Evolutionary conservation across 2,797 vertebrate species (phyloP).

Genomic region (Arrhamphus sclerolepis): DNA sequence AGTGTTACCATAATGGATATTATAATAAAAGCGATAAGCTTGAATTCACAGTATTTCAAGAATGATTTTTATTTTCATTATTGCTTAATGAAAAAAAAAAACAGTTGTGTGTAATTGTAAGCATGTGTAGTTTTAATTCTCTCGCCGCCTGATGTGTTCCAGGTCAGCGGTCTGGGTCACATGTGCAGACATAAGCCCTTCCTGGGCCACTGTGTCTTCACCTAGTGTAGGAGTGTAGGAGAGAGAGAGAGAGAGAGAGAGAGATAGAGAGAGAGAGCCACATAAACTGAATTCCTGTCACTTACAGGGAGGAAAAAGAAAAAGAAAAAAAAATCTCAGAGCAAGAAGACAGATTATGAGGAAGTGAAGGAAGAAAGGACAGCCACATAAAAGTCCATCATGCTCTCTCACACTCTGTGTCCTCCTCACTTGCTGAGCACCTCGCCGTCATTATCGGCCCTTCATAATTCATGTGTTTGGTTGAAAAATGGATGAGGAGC

Average conservation of each 20-base stretch:
- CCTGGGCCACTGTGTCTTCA: slow-evolving; percentile 46
- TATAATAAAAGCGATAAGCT: no score
- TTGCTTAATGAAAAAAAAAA: no score
- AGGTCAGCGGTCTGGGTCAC: slow-evolving; percentile 66
- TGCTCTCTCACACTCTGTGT: background rate
- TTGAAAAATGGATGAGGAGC: slow-evolving; percentile 67
- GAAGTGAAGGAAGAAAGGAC: slow-evolving; percentile 31
- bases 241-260: background rate
- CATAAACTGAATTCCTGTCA: slow-evolving; percentile 44
- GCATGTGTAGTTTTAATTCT: slow-evolving; percentile 52
- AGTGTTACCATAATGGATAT: no score
- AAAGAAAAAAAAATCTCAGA: slow-evolving; percentile 28
- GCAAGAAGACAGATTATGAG: slow-evolving; percentile 28
- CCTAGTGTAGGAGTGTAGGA: slow-evolving; percentile 18
- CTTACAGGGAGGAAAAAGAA: slow-evolving; percentile 22
- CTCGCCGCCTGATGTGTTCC: slow-evolving; percentile 62
- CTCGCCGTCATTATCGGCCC: slow-evolving; percentile 48
- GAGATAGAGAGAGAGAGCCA: background rate
- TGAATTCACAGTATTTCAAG: no score
- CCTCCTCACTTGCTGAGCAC: background rate
- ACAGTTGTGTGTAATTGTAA: slow-evolving; percentile 17
- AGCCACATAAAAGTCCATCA: slow-evolving; percentile 17
- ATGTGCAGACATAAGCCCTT: slow-evolving; percentile 50
- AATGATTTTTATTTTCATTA: no score
- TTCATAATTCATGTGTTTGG: slow-evolving; percentile 71